Conservation (phyloP, 2,888 invertebrate species). For the Caenorhabditis virilis region DNA sequence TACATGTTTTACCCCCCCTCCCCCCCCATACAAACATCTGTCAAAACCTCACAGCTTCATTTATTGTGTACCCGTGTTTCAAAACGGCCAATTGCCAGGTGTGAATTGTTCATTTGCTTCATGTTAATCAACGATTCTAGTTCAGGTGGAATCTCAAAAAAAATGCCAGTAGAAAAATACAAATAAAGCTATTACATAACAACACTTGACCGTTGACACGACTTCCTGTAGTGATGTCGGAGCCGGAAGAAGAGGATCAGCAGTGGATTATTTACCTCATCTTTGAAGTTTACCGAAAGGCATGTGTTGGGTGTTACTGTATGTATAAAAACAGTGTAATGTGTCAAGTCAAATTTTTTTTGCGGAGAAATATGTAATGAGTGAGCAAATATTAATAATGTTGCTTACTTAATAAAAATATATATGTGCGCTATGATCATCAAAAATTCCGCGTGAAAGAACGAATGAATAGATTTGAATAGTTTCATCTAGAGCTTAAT, state of each 20-base stretch:
- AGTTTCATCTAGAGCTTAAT: no score
- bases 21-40: no score
- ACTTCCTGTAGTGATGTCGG: constrained; percentile 16
- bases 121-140: background rate
- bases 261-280: background rate
- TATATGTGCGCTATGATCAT: no score
- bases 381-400: no score
- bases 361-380: no score
- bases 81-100: constrained; percentile 25
- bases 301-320: no score
- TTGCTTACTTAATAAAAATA: no score
- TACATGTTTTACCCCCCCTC: constrained; percentile 31
- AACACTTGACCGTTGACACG: constrained; percentile 27
- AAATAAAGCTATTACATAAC: constrained; percentile 18
- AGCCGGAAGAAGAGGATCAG: background rate
- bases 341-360: no score
- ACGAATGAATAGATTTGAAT: no score
- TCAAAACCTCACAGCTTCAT: constrained; percentile 23
- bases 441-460: no score
- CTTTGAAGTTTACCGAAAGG: background rate
- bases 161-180: background rate
- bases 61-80: constrained; percentile 20
- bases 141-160: background rate
- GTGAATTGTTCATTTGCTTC: constrained; percentile 20
- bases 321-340: no score